These are phyloP conservation scores for Dromiciops gliroides DNA, from an alignment of 2,113 vertebrate genomes.

Conservation along the genomic window DNA sequence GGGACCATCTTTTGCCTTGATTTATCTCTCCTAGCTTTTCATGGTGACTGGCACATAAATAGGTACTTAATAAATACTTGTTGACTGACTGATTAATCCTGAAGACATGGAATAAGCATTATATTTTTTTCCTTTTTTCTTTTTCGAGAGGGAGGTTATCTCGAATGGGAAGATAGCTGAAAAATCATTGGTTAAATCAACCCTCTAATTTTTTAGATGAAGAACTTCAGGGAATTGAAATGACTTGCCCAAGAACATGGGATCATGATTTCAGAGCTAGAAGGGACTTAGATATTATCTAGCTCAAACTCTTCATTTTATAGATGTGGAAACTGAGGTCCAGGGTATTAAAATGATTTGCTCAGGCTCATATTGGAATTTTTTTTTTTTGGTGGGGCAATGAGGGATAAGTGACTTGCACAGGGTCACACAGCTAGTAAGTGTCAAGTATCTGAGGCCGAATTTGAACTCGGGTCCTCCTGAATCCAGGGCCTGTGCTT, in stretches of 20 bases:
- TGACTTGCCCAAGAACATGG: background rate
- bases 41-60: background rate
- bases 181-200: no score
- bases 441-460: no score
- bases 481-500: no score
- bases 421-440: no score
- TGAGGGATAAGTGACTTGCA: no score
- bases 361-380: background rate
- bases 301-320: background rate
- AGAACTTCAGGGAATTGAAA: background rate
- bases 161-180: no score
- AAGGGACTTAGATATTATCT: background rate
- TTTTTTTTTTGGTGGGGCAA: no score
- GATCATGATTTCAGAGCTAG: background rate
- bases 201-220: no score
- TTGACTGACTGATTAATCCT: background rate
- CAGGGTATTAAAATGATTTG: background rate
- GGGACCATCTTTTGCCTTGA: background rate
- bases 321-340: background rate
- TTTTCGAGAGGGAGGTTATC: no score
- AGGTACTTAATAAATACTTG: background rate
- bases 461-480: no score
- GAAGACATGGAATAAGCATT: conserved; percentile 11
- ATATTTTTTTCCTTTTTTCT: conserved; percentile 3
- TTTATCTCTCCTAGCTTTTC: background rate